These are phyloP conservation scores for Prosopocoilus inquinatus DNA, from an alignment of 2,888 invertebrate genomes.

Conservation along the genomic window DNA sequence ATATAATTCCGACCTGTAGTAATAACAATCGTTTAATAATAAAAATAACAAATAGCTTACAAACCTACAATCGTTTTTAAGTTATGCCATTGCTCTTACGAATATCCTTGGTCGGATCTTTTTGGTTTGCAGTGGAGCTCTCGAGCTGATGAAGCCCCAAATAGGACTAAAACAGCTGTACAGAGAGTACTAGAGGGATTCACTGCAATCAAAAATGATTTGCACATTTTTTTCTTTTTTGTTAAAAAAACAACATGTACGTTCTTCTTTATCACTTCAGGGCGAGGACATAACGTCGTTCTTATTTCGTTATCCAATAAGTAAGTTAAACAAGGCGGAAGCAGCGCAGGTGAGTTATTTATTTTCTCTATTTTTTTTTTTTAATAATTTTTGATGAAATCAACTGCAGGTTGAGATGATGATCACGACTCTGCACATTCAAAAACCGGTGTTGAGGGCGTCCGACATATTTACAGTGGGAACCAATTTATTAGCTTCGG, in stretches of 20 bases:
- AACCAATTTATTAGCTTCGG: conserved; percentile 37
- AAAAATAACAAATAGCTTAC: too few relatives aligned
- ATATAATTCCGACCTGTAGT: not conserved
- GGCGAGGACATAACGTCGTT: conserved; percentile 35
- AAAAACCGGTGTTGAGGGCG: conserved; percentile 37
- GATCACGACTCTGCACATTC: conserved; percentile 34
- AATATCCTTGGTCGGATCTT: too few relatives aligned
- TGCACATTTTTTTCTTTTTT: not conserved
- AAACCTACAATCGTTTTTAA: too few relatives aligned
- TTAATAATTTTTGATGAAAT: conserved; percentile 3
- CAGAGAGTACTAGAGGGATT: too few relatives aligned
- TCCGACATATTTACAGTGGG: conserved; percentile 40
- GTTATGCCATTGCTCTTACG: too few relatives aligned
- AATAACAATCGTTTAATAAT: not conserved
- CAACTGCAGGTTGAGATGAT: conserved; percentile 36
- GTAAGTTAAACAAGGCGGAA: conserved; percentile 35
- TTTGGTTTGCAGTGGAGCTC: too few relatives aligned
- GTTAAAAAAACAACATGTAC: too few relatives aligned
- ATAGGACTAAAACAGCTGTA: too few relatives aligned
- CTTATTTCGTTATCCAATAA: conserved; percentile 38
- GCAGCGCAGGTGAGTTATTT: conserved; percentile 32
- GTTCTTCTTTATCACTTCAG: conserved; percentile 29
- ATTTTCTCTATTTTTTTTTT: conserved; percentile 1
- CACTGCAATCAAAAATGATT: too few relatives aligned
- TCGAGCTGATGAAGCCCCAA: too few relatives aligned